A percentile compares a stretch with the other conserved stretches of the same genome.
These are phyloP conservation scores for Drosophila pachea DNA, from an alignment of 1,140 invertebrate genomes.

Conservation along the genomic window DNA sequence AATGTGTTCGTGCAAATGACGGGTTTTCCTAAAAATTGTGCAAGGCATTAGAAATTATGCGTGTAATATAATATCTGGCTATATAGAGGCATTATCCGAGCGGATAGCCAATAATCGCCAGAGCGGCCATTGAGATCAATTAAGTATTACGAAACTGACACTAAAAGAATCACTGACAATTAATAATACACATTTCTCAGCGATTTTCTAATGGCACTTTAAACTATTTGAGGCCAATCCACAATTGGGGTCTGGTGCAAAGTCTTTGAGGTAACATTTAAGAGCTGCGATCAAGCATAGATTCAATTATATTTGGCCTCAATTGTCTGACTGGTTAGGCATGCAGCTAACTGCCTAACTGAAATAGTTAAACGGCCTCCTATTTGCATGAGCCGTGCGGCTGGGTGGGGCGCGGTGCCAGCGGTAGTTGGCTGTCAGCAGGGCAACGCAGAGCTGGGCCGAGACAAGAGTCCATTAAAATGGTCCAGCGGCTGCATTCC, in stretches of 20 bases:
- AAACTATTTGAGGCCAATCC: neutral
- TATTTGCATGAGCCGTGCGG: slow-evolving; percentile 2
- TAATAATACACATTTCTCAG: too few relatives aligned
- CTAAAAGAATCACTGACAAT: too few relatives aligned
- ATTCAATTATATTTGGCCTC: slow-evolving; percentile 58
- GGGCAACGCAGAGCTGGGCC: neutral
- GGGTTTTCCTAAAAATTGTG: too few relatives aligned
- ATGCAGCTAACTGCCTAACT: slow-evolving; percentile 21
- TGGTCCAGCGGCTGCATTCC: slow-evolving; percentile 74
- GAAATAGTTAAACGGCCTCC: slow-evolving; percentile 11
- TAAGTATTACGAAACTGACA: too few relatives aligned
- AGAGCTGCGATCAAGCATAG: slow-evolving; percentile 15
- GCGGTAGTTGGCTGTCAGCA: neutral
- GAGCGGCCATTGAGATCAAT: too few relatives aligned
- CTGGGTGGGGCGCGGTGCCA: neutral
- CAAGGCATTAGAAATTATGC: too few relatives aligned
- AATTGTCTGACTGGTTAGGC: slow-evolving; percentile 46
- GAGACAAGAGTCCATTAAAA: slow-evolving; percentile 57
- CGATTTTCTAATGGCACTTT: neutral
- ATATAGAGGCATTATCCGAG: too few relatives aligned
- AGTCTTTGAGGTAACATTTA: neutral
- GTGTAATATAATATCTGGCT: too few relatives aligned
- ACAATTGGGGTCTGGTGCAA: neutral
- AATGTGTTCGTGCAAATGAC: too few relatives aligned
- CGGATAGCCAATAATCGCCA: too few relatives aligned